phyloP scores from a whole-genome alignment of 2,888 invertebrate genomes.

The Limnephilus auricula region DNA sequence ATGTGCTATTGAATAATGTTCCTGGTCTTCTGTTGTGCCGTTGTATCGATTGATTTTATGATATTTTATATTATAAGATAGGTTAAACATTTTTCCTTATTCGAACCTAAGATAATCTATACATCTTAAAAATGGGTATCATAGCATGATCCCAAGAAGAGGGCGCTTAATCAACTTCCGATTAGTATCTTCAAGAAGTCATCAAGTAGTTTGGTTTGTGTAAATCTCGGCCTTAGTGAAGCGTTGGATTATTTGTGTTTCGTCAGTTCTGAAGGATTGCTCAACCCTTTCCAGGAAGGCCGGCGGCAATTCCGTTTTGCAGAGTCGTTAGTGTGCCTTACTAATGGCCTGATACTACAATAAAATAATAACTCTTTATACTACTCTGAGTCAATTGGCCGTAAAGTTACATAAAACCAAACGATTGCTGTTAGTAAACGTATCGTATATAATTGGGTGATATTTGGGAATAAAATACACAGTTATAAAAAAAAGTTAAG shows the following conservation, averaged over 20 bases:
- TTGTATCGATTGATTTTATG: no score
- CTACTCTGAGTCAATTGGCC: background rate
- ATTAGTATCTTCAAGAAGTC: background rate
- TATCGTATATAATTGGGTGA: background rate
- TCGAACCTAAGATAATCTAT: background rate
- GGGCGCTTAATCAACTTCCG: background rate
- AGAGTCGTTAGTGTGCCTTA: background rate
- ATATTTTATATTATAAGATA: background rate
- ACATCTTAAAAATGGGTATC: background rate
- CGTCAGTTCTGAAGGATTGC: background rate
- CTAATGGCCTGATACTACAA: background rate
- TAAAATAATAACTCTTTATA: slow-evolving; percentile 10
- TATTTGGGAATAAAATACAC: background rate
- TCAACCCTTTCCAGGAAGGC: slow-evolving; percentile 33
- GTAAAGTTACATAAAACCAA: background rate
- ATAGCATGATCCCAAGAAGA: background rate
- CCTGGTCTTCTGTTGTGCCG: no score
- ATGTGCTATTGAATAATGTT: no score
- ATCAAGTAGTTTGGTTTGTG: background rate
- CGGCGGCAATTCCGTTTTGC: slow-evolving; percentile 22
- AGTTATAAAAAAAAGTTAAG: background rate
- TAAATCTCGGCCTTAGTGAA: background rate
- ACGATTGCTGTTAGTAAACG: background rate
- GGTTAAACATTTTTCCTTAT: background rate
- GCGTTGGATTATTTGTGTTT: background rate